These are phyloP conservation scores for Megaptera novaeangliae DNA, from an alignment of 2,113 vertebrate genomes.

Conservation along the genomic window DNA sequence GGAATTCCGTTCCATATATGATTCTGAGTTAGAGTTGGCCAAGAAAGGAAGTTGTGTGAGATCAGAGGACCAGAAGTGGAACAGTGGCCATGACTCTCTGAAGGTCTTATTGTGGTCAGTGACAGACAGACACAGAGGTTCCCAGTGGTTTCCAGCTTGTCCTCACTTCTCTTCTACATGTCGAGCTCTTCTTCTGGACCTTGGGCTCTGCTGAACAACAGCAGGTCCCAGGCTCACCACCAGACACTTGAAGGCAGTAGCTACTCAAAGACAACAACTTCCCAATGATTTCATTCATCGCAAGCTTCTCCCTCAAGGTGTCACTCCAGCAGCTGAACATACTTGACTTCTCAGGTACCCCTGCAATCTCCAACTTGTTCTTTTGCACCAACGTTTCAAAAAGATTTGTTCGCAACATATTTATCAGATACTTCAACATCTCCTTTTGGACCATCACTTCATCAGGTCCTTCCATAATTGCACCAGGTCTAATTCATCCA, in stretches of 20 bases:
- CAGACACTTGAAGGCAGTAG: not conserved
- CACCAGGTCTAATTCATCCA: not conserved
- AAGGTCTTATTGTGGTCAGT: not conserved
- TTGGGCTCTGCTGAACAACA: not conserved
- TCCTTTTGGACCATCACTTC: not conserved
- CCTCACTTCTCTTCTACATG: not conserved
- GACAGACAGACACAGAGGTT: not conserved
- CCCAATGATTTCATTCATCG: not conserved
- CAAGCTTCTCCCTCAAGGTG: not conserved
- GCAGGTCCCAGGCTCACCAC: too few species aligned
- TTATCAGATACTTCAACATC: not conserved
- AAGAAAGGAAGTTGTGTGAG: not conserved
- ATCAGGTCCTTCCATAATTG: not conserved
- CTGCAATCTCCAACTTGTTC: not conserved
- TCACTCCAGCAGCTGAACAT: not conserved
- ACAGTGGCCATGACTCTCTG: not conserved
- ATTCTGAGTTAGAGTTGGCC: not conserved
- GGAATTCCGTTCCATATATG: not conserved
- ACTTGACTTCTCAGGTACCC: not conserved
- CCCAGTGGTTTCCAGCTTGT: not conserved
- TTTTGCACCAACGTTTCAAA: not conserved
- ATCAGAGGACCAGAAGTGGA: not conserved
- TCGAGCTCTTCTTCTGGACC: not conserved
- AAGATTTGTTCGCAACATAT: not conserved
- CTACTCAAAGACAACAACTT: not conserved